Conservation (phyloP, 1,140 invertebrate genomes). For the Heterodera carotae region DNA sequence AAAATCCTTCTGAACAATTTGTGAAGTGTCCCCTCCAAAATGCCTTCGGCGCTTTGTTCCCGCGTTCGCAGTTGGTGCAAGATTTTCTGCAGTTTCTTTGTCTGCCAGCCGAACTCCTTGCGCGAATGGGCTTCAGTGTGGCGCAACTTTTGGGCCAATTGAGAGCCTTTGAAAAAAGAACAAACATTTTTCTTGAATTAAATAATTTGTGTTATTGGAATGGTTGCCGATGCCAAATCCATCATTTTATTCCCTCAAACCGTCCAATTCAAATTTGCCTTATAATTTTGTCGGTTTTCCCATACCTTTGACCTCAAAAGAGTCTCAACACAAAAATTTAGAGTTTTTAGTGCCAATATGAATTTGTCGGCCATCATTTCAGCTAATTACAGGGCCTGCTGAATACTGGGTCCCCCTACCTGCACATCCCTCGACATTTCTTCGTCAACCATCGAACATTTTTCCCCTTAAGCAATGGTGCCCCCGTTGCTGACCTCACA, state of each 20-base stretch:
- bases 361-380: background rate
- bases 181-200: background rate
- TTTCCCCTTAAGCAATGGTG: background rate
- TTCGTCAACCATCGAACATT: background rate
- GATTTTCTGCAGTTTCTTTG: conserved; percentile 29
- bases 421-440: background rate
- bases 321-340: background rate
- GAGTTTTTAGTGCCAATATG: background rate
- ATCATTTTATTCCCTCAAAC: background rate
- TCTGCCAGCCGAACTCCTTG: conserved; percentile 23
- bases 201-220: background rate
- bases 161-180: background rate
- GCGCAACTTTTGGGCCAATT: conserved; percentile 27
- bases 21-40: conserved; percentile 10
- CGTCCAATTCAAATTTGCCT: background rate
- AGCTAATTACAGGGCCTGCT: background rate
- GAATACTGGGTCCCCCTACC: background rate
- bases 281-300: background rate
- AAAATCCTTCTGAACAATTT: conserved; percentile 6
- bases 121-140: conserved; percentile 20
- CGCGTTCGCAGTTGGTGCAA: conserved; percentile 14
- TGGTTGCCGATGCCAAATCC: too few relatives aligned
- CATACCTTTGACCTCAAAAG: background rate
- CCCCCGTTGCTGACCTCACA: background rate
- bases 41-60: background rate